Base-by-base conservation (phyloP, 2,113 vertebrate species). In the Hucho hucho region DNA sequence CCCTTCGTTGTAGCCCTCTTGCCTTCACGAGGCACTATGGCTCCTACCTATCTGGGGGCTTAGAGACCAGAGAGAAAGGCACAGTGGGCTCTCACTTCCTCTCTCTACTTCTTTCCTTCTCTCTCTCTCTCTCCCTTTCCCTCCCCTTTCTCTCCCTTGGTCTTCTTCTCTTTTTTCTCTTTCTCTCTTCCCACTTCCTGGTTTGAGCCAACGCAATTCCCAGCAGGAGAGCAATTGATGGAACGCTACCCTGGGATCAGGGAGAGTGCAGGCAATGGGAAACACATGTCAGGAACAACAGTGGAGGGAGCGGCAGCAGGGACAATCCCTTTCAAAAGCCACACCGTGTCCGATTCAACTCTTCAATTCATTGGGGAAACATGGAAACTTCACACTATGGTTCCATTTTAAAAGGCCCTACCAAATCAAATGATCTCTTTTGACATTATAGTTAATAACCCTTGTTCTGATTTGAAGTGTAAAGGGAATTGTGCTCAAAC, bases 221-320 rank as follows among this genome's bases (percentile, higher is more conserved):
- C 86, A 88, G 76, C 85, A 86, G 89, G 70, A 76, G 72, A 81
- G 71, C 24, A 12, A 25, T 66, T 86, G 85, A 80, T 82, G 86
- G 86, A 84, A 79, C 66, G 56, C 79, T 84, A 85, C 82, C 86
- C 84, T 75, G 81, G 73, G 69, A 49, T 56, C 66, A 53, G 63
- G 49, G 61, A 80, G 80, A n/a, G 64, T 43, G 73, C n/a, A 70
- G 70, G 70, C 74, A 81, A 92, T 89, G 86, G 84, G 85, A 92
- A 92, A 88, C 90, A 92, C 84, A 87, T 92, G 89, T 87, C 37
- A 5, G 74, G 32, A 18, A 67, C 73, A 43, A 43, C 67, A 75
- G 84, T 28, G 75, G 64, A 73, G 79, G 77, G 81, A 81, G 77
- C 67, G 82, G 76, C 46, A 47, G 63, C 13, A 67, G 16, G 65